Conservation (phyloP, 2,113 vertebrate species). For the Podilymbus podiceps region DNA sequence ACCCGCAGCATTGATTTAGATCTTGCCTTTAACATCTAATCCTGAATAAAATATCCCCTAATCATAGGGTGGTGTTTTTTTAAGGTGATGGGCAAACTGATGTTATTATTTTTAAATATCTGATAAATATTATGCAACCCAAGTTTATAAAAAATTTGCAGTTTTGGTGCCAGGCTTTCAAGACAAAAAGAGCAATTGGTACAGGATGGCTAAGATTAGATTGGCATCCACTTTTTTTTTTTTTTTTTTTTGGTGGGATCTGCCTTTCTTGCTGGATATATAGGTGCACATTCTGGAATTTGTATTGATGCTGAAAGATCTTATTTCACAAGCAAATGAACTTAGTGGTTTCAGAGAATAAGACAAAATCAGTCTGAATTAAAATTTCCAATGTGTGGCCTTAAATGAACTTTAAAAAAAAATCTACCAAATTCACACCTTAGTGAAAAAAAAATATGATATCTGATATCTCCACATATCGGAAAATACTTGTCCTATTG, state of each 20-base stretch:
- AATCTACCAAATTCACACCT: neutral
- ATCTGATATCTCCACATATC: neutral
- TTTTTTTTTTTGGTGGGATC: neutral
- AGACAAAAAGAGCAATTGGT: neutral
- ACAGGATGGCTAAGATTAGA: neutral
- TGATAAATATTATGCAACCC: neutral
- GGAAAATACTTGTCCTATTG: neutral
- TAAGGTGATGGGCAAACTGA: neutral
- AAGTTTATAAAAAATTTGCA: neutral
- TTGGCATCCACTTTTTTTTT: neutral
- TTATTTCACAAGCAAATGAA: neutral
- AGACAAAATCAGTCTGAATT: neutral
- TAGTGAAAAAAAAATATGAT: neutral
- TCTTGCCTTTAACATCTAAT: neutral
- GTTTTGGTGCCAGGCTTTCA: neutral
- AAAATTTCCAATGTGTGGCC: neutral
- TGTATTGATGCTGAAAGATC: neutral
- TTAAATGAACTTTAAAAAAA: neutral
- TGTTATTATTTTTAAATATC: neutral
- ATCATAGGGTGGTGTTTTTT: fast-evolving
- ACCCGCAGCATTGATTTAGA: neutral
- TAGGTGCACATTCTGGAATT: neutral
- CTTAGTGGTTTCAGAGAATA: neutral
- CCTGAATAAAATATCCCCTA: neutral
- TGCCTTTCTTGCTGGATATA: neutral